Evolutionary conservation across 2,113 vertebrate genomes (phyloP).

Genomic region (Rana temporaria): DNA sequence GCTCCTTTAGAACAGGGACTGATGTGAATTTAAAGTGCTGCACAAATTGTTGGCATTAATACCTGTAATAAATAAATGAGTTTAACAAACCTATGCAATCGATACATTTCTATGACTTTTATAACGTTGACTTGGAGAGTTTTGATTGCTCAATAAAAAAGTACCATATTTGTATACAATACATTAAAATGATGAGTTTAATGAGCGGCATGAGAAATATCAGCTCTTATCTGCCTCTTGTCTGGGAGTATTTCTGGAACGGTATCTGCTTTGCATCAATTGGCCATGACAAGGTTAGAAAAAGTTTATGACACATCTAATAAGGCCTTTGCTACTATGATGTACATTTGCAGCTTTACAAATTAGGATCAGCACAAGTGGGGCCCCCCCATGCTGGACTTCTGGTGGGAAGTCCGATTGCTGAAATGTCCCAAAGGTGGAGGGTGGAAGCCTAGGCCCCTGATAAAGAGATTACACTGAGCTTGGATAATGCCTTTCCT

Average conservation of each 20-base stretch:
- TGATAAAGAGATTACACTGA: conserved; percentile 23
- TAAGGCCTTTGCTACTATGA: conserved; percentile 12
- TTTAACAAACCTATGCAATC: no score
- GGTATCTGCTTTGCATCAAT: conserved; percentile 19
- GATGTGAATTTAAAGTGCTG: no score
- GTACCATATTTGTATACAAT: no score
- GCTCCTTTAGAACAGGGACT: no score
- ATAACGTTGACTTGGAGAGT: no score
- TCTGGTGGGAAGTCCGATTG: conserved; percentile 1
- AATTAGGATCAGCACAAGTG: conserved; percentile 37
- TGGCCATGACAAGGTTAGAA: conserved; percentile 30
- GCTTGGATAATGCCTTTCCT: conserved; percentile 8
- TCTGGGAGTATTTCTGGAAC: conserved; percentile 15
- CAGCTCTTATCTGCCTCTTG: conserved; percentile 2
- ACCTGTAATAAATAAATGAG: no score
- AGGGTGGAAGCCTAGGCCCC: neutral
- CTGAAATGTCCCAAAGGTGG: conserved; percentile 33
- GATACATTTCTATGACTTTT: no score
- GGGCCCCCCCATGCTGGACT: neutral
- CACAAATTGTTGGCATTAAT: no score
- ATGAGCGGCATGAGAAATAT: no score
- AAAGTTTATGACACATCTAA: conserved; percentile 51
- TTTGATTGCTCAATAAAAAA: no score
- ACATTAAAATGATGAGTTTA: no score
- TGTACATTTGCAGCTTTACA: conserved; percentile 26